A percentile compares a stretch with the other conserved stretches of the same genome.
phyloP scores from a whole-genome alignment of 2,113 vertebrate species.

The Nycticorax nycticorax region DNA sequence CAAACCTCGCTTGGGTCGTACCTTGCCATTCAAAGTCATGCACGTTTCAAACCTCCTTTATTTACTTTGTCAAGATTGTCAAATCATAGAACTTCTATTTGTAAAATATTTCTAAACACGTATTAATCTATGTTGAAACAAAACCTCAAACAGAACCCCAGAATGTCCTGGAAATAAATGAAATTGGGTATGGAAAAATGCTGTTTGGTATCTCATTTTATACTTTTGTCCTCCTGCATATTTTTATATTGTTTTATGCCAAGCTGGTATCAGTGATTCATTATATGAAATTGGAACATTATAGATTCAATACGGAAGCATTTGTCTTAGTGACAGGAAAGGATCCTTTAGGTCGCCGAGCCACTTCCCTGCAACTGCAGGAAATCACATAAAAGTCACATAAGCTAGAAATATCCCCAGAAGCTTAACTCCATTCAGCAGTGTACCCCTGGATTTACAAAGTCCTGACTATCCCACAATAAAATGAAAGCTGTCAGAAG shows the following conservation, averaged over 20 bases:
- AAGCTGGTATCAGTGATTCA: not conserved
- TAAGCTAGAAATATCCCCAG: not conserved
- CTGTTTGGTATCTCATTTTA: not conserved
- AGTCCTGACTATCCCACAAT: not conserved
- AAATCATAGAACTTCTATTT: not conserved
- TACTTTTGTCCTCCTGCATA: not conserved
- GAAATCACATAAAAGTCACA: not conserved
- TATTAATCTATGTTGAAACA: not conserved
- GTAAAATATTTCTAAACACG: not conserved
- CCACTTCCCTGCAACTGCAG: not conserved
- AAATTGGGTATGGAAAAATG: not conserved
- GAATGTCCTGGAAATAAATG: not conserved
- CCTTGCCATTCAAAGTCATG: not conserved
- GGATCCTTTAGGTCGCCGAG: not conserved
- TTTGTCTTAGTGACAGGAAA: slow-evolving; percentile 34
- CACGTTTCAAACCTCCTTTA: not conserved
- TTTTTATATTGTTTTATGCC: not conserved
- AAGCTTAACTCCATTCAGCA: not conserved
- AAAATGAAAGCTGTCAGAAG: not conserved
- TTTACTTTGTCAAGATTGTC: not conserved
- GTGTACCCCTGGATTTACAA: not conserved
- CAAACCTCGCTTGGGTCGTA: not conserved
- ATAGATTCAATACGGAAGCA: not conserved
- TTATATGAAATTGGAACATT: not conserved
- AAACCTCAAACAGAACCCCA: not conserved